A percentile compares a stretch with the other conserved stretches of the same genome.
Evolutionary conservation across 2,888 invertebrate genomes (phyloP).

Genomic region (Eristalis intricaria): DNA sequence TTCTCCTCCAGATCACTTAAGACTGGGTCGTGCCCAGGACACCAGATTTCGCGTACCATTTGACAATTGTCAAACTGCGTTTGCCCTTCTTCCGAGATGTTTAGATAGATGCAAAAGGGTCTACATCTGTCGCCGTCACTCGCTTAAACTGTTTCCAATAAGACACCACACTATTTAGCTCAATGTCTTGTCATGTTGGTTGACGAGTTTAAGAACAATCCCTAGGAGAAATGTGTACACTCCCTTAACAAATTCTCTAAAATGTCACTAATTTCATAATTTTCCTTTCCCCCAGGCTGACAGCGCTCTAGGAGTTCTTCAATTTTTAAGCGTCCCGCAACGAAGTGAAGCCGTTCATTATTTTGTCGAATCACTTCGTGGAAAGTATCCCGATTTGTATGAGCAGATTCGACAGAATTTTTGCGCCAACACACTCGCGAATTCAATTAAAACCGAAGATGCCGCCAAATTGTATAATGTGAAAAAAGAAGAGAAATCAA

Average conservation of each 20-base stretch:
- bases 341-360: slow-evolving; percentile 80
- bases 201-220: too few species aligned
- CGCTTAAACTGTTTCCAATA: too few species aligned
- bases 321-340: slow-evolving; percentile 77
- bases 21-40: too few species aligned
- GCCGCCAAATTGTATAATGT: slow-evolving; percentile 66
- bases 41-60: too few species aligned
- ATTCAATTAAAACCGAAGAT: slow-evolving; percentile 78
- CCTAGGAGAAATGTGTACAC: too few species aligned
- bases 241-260: background rate
- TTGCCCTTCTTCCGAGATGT: too few species aligned
- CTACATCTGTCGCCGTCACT: too few species aligned
- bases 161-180: too few species aligned
- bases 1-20: too few species aligned
- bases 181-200: too few species aligned
- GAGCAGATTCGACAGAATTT: slow-evolving; percentile 78
- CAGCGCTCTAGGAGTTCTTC: slow-evolving; percentile 79
- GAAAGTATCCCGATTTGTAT: slow-evolving; percentile 79
- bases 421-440: slow-evolving; percentile 74
- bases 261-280: background rate
- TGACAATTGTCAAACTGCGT: too few species aligned
- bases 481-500: slow-evolving; percentile 42
- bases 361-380: slow-evolving; percentile 78
- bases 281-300: slow-evolving; percentile 76
- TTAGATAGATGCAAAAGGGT: too few species aligned